These are phyloP conservation scores for Helostoma temminkii DNA, from an alignment of 2,797 vertebrate species.

Conservation along the genomic window DNA sequence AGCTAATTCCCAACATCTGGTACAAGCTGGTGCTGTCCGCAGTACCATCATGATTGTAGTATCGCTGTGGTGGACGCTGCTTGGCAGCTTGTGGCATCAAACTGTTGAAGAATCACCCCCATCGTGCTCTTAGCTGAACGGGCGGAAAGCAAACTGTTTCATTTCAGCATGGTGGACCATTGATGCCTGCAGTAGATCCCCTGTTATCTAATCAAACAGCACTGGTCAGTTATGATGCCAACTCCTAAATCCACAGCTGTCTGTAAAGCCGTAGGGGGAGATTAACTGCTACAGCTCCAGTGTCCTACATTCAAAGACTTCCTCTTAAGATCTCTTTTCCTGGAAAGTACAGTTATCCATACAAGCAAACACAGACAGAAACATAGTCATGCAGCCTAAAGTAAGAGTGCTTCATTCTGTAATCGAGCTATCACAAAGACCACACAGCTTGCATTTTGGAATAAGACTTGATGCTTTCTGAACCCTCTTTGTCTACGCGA, in stretches of 20 bases:
- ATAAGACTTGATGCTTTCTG: constrained; percentile 79
- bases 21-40: constrained; percentile 79
- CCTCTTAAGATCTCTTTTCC: constrained; percentile 83
- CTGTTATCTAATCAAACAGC: constrained; percentile 88
- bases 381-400: constrained; percentile 77
- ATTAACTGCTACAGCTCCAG: constrained; percentile 83
- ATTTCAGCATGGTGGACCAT: constrained; percentile 80
- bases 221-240: constrained; percentile 85
- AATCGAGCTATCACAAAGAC: constrained; percentile 84
- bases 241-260: constrained; percentile 83
- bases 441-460: constrained; percentile 85
- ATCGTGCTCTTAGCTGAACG: constrained; percentile 78
- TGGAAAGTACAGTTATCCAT: constrained; percentile 82
- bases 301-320: constrained; percentile 87
- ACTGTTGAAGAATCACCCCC: constrained; percentile 79
- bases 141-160: constrained; percentile 78
- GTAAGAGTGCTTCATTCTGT: constrained; percentile 82
- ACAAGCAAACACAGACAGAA: constrained; percentile 76
- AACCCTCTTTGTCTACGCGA: constrained; percentile 73
- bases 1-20: constrained; percentile 86
- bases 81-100: constrained; percentile 80
- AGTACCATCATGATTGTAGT: constrained; percentile 59
- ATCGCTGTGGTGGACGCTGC: constrained; percentile 70
- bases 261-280: constrained; percentile 84
- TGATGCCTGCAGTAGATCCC: constrained; percentile 82